These are phyloP conservation scores for Platyura marginata DNA, from an alignment of 1,140 invertebrate species.

Conservation along the genomic window DNA sequence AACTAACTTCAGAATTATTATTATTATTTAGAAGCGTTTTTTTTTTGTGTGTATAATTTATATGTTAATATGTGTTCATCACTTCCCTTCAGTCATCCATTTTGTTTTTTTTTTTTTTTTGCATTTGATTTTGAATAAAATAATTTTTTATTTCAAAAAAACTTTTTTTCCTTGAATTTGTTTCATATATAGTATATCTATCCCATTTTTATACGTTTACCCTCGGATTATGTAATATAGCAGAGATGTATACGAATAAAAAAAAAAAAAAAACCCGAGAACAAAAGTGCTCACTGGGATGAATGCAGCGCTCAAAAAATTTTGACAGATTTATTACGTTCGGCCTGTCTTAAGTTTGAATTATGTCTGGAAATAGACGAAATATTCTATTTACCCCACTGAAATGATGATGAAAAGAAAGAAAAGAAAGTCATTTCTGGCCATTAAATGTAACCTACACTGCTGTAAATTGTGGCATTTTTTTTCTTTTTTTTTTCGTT, in stretches of 20 bases:
- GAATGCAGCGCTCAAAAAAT: conserved; percentile 3
- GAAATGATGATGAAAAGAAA: background rate
- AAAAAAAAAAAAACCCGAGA: background rate
- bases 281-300: background rate
- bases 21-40: background rate
- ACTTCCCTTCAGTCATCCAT: too few relatives aligned
- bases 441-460: too few relatives aligned
- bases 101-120: too few relatives aligned
- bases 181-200: background rate
- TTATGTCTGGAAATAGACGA: conserved; percentile 5
- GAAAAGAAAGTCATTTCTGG: background rate
- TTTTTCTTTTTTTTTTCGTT: too few relatives aligned
- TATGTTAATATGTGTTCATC: too few relatives aligned
- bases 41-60: background rate
- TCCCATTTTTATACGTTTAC: background rate
- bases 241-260: background rate
- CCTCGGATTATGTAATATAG: background rate
- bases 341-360: conserved; percentile 5
- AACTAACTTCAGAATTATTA: background rate
- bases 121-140: background rate
- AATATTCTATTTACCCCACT: conserved; percentile 1
- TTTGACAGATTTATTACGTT: conserved; percentile 4
- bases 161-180: background rate
- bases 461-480: too few relatives aligned
- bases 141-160: background rate